phyloP scores from a whole-genome alignment of 1,140 invertebrate species.

The Tetraneura akinire region DNA sequence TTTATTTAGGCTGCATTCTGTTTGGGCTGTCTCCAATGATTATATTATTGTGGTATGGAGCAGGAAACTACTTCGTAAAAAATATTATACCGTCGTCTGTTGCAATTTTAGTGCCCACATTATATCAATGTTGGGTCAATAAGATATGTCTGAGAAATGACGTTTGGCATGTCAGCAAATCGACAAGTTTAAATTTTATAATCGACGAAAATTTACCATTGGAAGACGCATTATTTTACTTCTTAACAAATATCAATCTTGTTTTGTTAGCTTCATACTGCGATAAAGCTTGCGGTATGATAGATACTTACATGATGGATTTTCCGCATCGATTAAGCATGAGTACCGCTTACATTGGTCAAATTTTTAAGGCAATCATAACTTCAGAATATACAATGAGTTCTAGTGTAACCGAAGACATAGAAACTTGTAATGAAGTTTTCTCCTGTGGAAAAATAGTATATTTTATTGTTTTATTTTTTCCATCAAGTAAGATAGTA shows the following conservation, averaged over 20 bases:
- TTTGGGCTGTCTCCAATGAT: slow-evolving; percentile 9
- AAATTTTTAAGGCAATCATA: not conserved
- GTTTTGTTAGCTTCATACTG: not conserved
- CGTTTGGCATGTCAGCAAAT: not conserved
- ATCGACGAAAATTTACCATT: not conserved
- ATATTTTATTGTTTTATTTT: not conserved
- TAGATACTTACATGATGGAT: not conserved
- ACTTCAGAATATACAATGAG: not conserved
- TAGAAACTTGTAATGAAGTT: not conserved
- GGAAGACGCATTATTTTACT: slow-evolving; percentile 13
- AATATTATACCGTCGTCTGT: not conserved
- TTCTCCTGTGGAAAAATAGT: not conserved
- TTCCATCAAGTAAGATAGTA: not conserved
- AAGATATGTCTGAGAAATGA: not conserved
- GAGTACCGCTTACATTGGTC: not conserved
- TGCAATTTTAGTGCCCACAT: not conserved
- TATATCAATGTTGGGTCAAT: slow-evolving; percentile 21
- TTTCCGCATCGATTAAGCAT: not conserved
- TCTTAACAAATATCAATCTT: not conserved
- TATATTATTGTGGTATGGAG: slow-evolving; percentile 16
- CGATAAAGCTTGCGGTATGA: slow-evolving; percentile 24
- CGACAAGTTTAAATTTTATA: not conserved
- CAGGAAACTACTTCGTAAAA: slow-evolving; percentile 5
- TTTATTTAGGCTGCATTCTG: slow-evolving; percentile 13
- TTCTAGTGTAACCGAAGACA: not conserved